Conservation (phyloP, 2,888 invertebrate genomes). For the Enoplolaimus lenunculus region DNA sequence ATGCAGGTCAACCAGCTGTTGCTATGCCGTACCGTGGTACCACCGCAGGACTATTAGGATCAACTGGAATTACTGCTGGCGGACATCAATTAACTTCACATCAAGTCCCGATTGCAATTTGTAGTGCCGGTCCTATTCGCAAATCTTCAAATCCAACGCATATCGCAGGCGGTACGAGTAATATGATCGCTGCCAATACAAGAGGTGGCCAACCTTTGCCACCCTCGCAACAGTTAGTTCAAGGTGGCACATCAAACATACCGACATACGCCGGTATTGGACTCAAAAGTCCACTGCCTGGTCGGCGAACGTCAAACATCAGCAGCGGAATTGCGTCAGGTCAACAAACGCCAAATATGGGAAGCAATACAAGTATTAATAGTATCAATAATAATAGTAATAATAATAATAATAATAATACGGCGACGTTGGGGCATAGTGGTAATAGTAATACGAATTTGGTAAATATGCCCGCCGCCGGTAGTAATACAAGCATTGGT, state of each 20-base stretch:
- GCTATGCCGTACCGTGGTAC: not conserved
- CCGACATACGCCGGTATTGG: not conserved
- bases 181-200: not conserved
- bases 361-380: not conserved
- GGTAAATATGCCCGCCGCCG: not conserved
- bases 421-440: not conserved
- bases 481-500: no score
- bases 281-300: not conserved
- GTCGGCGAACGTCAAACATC: not conserved
- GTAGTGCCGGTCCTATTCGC: not conserved
- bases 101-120: not conserved
- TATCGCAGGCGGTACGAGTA: not conserved
- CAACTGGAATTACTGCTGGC: not conserved
- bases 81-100: no score
- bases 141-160: not conserved
- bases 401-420: not conserved
- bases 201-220: not conserved
- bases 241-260: not conserved
- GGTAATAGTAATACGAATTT: not conserved
- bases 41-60: not conserved
- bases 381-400: not conserved
- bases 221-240: not conserved
- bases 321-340: not conserved
- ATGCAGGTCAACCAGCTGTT: no score
- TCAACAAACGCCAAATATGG: no score